Evolutionary conservation across 2,888 invertebrate genomes (phyloP), one percentile per base, ranked within the genome.

Genomic region (Celastrina argiolus): DNA sequence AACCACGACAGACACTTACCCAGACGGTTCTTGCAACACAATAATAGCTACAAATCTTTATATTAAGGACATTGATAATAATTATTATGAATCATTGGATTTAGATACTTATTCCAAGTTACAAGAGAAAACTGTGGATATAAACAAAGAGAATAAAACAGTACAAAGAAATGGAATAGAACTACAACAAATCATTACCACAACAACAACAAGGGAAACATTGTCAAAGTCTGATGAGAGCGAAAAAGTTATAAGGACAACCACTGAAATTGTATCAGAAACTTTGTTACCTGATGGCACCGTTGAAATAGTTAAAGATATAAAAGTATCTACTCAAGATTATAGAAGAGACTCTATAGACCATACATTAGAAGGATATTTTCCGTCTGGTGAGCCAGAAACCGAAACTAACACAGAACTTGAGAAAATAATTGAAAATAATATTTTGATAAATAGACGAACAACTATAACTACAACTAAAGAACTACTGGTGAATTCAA

Each of bases 131-230:
- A 78, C 78, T 36, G 77, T 88, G 4, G 79, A 72, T 67, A 78
- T 84, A 28, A 83, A 88, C 68, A 84, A 80, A 26, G 76, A 82
- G 72, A 82, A 85, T 71, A 81, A 81, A 69, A 59, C 72, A 3
- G 67, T 80, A 6, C 63, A 73, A 0, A 79, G 75, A 75, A 81
- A 88, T 68, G 86, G 83, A 2, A 79, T 78, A 71, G 72, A 82
- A 70, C 74, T 87, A 5, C 76, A 78, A 64, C 87, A 89, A 83
- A 78, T 81, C 16, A 78, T 88, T 41, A 89, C 84, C 2, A 87
- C 81, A 6, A 88, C 84, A 4, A 89, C 85, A 3, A 91, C 85
- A 14, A 87, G 85, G 70, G 89, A 91, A 77, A 73, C 84, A 63
- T 71, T 87, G 14, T 73, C 79, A 31, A 79, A 82, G 31, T 69